A percentile compares a stretch with the other conserved stretches of the same genome.
These are phyloP conservation scores for Halcyon smyrnensis DNA, from an alignment of 2,797 vertebrate species.

Conservation along the genomic window DNA sequence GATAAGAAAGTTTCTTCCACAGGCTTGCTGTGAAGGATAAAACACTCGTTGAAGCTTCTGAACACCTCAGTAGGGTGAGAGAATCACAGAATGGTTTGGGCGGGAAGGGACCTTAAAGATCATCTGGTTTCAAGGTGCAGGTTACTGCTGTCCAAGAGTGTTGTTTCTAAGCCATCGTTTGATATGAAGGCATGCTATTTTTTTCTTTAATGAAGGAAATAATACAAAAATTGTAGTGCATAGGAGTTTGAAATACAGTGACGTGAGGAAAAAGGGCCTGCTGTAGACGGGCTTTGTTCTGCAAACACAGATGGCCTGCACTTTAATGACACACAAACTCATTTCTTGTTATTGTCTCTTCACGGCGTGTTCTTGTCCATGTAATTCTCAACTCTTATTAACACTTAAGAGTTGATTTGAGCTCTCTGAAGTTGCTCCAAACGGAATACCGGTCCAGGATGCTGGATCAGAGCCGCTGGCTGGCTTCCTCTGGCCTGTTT, in stretches of 20 bases:
- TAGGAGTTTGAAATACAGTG: neutral
- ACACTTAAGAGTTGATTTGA: neutral
- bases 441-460: neutral
- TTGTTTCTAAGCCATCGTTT: neutral
- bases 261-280: neutral
- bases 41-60: neutral
- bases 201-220: neutral
- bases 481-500: neutral
- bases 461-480: neutral
- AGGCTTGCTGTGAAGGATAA: neutral
- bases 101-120: neutral
- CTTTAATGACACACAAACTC: neutral
- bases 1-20: neutral
- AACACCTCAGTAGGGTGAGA: neutral
- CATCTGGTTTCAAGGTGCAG: neutral
- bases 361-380: neutral
- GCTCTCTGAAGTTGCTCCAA: constrained; percentile 11
- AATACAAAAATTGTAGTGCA: neutral
- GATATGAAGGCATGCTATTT: neutral
- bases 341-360: neutral
- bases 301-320: neutral
- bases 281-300: neutral
- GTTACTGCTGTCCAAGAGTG: neutral
- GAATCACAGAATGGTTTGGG: neutral
- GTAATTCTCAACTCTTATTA: constrained; percentile 1